Evolutionary conservation across 2,113 vertebrate genomes (phyloP).

Genomic region (Epinephelus moara): DNA sequence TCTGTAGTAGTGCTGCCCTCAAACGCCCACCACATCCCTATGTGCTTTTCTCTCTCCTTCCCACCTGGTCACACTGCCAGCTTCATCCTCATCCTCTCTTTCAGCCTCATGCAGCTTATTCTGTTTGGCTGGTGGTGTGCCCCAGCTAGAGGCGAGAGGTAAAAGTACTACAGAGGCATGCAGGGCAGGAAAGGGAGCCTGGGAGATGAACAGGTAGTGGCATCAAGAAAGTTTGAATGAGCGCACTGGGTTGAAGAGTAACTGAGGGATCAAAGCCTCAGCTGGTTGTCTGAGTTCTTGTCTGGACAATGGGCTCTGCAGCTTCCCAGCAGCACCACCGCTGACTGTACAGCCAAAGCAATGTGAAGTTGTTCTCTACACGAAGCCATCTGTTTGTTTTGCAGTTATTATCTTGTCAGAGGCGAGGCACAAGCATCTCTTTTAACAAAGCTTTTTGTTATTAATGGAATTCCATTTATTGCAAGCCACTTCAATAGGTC

Average conservation of each 20-base stretch:
- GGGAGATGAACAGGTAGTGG: conserved; percentile 13
- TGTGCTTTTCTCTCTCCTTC: conserved; percentile 32
- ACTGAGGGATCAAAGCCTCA: conserved; percentile 53
- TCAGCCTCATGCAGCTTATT: conserved; percentile 30
- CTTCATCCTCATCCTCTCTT: conserved; percentile 23
- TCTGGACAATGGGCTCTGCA: conserved; percentile 32
- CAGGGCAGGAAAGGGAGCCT: background rate
- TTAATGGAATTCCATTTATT: conserved; percentile 65
- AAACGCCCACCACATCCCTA: conserved; percentile 54
- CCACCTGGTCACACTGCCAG: conserved; percentile 36
- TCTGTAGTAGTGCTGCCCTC: conserved; percentile 58
- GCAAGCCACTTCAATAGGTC: conserved; percentile 49
- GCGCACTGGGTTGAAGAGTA: conserved; percentile 3
- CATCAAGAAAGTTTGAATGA: conserved; percentile 41
- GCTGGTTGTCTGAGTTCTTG: conserved; percentile 28
- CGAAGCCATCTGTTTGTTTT: conserved; percentile 42
- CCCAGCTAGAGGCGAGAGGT: conserved; percentile 20
- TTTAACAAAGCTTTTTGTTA: conserved; percentile 52
- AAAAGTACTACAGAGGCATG: background rate
- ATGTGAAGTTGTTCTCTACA: conserved; percentile 27
- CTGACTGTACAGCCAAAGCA: conserved; percentile 14
- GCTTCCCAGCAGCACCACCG: conserved; percentile 11
- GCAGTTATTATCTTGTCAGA: conserved; percentile 51
- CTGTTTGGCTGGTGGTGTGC: conserved; percentile 23
- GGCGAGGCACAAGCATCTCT: conserved; percentile 17